Percentiles rank a stretch among this genome's conserved stretches.
Evolutionary conservation across 2,888 invertebrate genomes (phyloP).

Genomic region (Callyntrura sp.): DNA sequence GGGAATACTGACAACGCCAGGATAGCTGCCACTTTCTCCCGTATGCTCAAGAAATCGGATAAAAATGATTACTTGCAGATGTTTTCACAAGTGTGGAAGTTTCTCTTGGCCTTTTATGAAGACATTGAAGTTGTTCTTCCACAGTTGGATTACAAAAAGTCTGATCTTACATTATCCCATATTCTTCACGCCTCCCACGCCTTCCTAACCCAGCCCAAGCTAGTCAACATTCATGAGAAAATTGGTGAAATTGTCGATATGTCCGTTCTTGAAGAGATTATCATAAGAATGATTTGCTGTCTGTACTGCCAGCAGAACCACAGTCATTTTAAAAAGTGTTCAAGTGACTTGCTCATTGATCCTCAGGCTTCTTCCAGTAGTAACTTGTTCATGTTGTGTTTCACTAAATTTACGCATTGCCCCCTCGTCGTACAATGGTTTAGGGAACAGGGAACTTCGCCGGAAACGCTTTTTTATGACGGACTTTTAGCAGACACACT

Average conservation of each 20-base stretch:
- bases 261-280: constrained; percentile 39
- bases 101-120: constrained; percentile 58
- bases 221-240: constrained; percentile 66
- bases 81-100: constrained; percentile 51
- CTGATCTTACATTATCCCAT: constrained; percentile 70
- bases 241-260: constrained; percentile 36
- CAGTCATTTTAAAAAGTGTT: constrained; percentile 36
- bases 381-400: constrained; percentile 48
- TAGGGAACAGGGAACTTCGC: constrained; percentile 64
- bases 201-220: constrained; percentile 74
- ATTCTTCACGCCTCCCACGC: constrained; percentile 57
- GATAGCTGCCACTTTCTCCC: constrained; percentile 41
- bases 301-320: constrained; percentile 44
- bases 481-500: constrained; percentile 76
- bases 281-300: constrained; percentile 45
- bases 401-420: constrained; percentile 67
- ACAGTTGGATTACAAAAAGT: constrained; percentile 62
- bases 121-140: constrained; percentile 59
- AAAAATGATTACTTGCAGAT: constrained; percentile 34
- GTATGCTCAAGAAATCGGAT: constrained; percentile 30
- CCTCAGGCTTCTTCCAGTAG: not conserved
- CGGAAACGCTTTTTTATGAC: constrained; percentile 67
- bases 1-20: constrained; percentile 25
- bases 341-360: constrained; percentile 23
- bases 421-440: constrained; percentile 75